phyloP scores from a whole-genome alignment of 2,113 vertebrate genomes.

The Spermophilus dauricus region DNA sequence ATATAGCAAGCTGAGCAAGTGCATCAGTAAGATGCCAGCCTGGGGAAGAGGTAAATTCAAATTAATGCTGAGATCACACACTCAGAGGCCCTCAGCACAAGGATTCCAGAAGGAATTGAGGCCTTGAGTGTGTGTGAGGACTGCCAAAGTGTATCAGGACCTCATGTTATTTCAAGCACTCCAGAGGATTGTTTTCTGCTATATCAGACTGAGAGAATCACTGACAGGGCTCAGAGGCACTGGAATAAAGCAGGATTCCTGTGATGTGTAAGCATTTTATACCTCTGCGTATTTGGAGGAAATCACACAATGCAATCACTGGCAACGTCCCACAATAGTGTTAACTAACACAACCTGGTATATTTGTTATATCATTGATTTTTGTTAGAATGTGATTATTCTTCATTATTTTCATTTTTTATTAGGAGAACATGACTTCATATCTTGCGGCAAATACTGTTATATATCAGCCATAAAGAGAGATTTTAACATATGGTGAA shows the following conservation, averaged over 20 bases:
- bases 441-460: neutral
- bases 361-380: neutral
- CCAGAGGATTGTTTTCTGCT: neutral
- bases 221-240: neutral
- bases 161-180: neutral
- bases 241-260: neutral
- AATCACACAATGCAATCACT: neutral
- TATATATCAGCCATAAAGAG: neutral
- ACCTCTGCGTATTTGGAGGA: neutral
- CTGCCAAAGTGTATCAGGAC: neutral
- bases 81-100: neutral
- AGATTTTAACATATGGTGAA: neutral
- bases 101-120: neutral
- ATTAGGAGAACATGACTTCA: slow-evolving; percentile 10
- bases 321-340: neutral
- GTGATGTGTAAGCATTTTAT: accelerated
- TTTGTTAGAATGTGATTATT: neutral
- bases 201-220: neutral
- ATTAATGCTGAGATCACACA: neutral
- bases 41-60: neutral
- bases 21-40: neutral
- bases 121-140: neutral
- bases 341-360: neutral
- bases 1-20: slow-evolving; percentile 29
- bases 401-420: slow-evolving; percentile 41